Conservation (phyloP, 1,140 invertebrate genomes). For the Drosophila tristis region DNA sequence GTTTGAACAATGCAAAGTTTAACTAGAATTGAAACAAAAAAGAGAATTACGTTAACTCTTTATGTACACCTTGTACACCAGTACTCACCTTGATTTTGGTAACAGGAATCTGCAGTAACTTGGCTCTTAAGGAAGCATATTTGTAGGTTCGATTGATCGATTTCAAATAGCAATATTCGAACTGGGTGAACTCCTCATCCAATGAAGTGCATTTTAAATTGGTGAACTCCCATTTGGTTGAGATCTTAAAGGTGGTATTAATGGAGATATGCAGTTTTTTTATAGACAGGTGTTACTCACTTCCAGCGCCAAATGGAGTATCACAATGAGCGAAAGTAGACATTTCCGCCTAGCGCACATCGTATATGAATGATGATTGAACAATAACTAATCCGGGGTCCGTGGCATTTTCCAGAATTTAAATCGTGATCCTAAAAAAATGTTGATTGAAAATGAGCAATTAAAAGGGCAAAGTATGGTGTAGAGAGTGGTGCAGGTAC, state of each 20-base stretch:
- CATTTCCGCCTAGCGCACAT: too few relatives aligned
- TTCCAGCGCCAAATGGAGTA: neutral
- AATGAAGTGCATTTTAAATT: slow-evolving; percentile 10
- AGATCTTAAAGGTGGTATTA: neutral
- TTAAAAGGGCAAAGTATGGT: too few relatives aligned
- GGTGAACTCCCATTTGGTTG: slow-evolving; percentile 9
- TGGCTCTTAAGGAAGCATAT: slow-evolving; percentile 8
- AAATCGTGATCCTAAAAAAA: too few relatives aligned
- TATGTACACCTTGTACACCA: too few relatives aligned
- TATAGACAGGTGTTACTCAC: neutral
- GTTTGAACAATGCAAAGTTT: slow-evolving; percentile 10
- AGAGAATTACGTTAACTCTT: too few relatives aligned
- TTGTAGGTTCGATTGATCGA: slow-evolving; percentile 27
- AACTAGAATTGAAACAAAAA: neutral
- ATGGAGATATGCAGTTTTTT: neutral
- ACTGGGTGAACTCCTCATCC: slow-evolving; percentile 1
- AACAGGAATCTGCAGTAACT: neutral
- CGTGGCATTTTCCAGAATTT: too few relatives aligned
- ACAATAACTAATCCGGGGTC: too few relatives aligned
- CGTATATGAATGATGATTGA: too few relatives aligned
- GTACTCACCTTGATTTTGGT: slow-evolving; percentile 10
- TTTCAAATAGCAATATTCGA: slow-evolving; percentile 32
- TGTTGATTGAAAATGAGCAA: too few relatives aligned
- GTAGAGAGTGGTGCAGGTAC: too few relatives aligned
- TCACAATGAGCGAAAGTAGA: too few relatives aligned